Evolutionary conservation across 2,113 vertebrate genomes (phyloP), one percentile per base, ranked within the genome.

Genomic region (Aleadryas rufinucha): DNA sequence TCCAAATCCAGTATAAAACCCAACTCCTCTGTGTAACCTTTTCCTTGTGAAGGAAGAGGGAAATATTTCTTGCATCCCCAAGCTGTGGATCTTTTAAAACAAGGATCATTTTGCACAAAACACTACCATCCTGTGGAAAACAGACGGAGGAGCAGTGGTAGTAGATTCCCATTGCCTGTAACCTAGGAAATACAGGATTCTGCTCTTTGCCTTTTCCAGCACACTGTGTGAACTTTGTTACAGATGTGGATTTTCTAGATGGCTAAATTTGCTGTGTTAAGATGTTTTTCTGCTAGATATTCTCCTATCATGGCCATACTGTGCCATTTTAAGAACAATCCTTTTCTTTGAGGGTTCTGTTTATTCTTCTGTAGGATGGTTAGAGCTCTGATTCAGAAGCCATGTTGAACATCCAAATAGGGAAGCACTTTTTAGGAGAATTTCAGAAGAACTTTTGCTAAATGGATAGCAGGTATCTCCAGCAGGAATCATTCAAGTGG

Each of bases 91-190:
- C 35, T 75, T 68, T 84, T 66, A 50, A 92, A 92, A 41, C 37
- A n/a, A 87, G 57, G 44, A 69, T 75, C 24, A 37, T 93, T 95
- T 93, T 90, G 52, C 72, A 75, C 80, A 95, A 70, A 93, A 93
- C 39, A 71, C 47, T 84, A 95, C 80, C 80, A 78, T 96, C 87
- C 89, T 95, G 72, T 92, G 89, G 80, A 92, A 92, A 81, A 66
- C 63, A 88, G 78, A 30, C 14, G 39, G 59, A 93, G 90, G 52
- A 95, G 39, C 94, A 89, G 33, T 54, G 42, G 50, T 53, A 37
- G 59, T n/a, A 35, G 68, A 31, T 76, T 80, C 50, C 54, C 47
- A 1, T 74, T 90, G 54, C 30, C 45, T 59, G 30, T 81, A 84
- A 90, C 39, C 33, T 59, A 54, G 72, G 56, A 91, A 95, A 68